Conservation (phyloP, 2,888 invertebrate species). For the Bimastos eiseni region DNA sequence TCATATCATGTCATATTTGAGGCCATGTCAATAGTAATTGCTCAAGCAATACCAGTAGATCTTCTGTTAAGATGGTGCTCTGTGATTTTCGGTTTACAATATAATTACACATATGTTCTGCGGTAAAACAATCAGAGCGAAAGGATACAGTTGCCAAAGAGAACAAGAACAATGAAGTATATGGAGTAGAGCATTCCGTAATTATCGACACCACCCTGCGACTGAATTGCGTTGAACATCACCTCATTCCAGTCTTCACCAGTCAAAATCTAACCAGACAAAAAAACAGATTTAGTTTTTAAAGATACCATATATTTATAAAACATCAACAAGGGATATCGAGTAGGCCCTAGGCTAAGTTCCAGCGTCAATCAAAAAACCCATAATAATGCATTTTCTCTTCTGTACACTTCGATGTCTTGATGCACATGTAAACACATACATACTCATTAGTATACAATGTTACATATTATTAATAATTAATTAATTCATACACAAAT, state of each 20-base stretch:
- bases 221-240: slow-evolving; percentile 98
- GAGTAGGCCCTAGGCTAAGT: no score
- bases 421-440: neutral
- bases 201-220: slow-evolving; percentile 86
- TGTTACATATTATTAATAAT: no score
- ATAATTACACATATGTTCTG: neutral
- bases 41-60: no score
- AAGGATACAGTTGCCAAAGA: slow-evolving; percentile 88
- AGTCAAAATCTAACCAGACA: slow-evolving; percentile 88
- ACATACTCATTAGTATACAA: neutral
- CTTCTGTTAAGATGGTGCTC: no score
- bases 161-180: slow-evolving; percentile 97
- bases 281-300: neutral
- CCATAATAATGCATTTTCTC: neutral
- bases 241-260: slow-evolving; percentile 99
- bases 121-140: neutral
- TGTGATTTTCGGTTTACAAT: no score
- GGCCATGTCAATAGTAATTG: no score
- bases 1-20: no score
- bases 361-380: neutral
- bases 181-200: slow-evolving; percentile 94
- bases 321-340: neutral
- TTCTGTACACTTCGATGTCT: neutral
- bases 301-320: neutral
- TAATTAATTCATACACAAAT: neutral